These are phyloP conservation scores for Hirundichthys speculiger DNA, from an alignment of 2,113 vertebrate species.

Conservation along the genomic window DNA sequence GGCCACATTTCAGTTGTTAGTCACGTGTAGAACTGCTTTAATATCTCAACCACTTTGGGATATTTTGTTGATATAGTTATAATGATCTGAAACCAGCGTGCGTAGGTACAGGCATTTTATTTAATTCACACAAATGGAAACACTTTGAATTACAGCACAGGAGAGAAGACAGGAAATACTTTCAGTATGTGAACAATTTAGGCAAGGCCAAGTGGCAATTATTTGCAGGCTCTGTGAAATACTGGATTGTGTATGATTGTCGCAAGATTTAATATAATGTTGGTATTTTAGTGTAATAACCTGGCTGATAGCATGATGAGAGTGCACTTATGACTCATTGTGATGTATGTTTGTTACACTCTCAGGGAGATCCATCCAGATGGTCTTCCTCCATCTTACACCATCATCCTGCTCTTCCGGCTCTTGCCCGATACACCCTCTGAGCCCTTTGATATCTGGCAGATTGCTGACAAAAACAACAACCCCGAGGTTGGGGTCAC, in stretches of 20 bases:
- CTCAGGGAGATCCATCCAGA: slow-evolving; percentile 94
- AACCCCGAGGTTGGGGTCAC: slow-evolving; percentile 95
- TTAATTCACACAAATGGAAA: slow-evolving; percentile 68
- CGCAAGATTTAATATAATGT: neutral
- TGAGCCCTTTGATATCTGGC: slow-evolving; percentile 96
- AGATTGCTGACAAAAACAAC: slow-evolving; percentile 93
- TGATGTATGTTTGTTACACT: slow-evolving; percentile 30
- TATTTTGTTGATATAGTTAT: slow-evolving; percentile 56
- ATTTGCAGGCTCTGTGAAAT: slow-evolving; percentile 21
- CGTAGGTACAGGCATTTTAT: slow-evolving; percentile 21
- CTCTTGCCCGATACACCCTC: slow-evolving; percentile 89
- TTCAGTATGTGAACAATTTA: slow-evolving; percentile 67
- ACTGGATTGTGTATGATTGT: slow-evolving; percentile 1
- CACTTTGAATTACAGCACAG: slow-evolving; percentile 43
- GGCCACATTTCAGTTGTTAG: slow-evolving; percentile 8
- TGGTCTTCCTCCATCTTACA: slow-evolving; percentile 92
- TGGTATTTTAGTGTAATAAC: neutral
- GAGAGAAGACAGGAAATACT: slow-evolving; percentile 58
- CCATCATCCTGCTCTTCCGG: slow-evolving; percentile 93
- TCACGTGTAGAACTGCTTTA: slow-evolving; percentile 19
- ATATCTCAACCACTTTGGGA: slow-evolving; percentile 27
- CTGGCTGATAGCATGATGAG: neutral
- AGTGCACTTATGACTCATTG: slow-evolving; percentile 1
- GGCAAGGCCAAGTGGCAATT: slow-evolving; percentile 31
- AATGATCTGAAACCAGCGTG: slow-evolving; percentile 53